phyloP scores from a whole-genome alignment of 2,113 vertebrate species.

The Engraulis encrasicolus region DNA sequence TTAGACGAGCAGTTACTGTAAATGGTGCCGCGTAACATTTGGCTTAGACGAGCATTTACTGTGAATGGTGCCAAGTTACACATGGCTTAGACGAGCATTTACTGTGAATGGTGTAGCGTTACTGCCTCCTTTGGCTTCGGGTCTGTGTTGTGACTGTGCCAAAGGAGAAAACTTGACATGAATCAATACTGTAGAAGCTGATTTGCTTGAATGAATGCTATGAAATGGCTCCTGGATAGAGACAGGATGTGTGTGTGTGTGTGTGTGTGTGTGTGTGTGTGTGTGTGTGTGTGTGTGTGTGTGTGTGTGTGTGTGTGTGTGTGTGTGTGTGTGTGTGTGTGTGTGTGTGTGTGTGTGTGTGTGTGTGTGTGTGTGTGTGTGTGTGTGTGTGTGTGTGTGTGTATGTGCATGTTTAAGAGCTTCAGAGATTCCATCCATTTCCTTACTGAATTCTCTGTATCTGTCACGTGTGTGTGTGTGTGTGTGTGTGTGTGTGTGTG shows the following conservation, averaged over 20 bases:
- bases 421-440: too few species aligned
- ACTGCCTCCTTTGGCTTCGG: background rate
- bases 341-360: background rate
- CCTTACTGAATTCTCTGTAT: too few species aligned
- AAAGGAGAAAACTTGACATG: too few species aligned
- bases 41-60: background rate
- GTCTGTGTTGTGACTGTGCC: too few species aligned
- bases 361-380: background rate
- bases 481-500: too few species aligned
- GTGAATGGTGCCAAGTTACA: background rate
- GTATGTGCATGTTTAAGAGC: background rate
- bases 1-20: background rate
- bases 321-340: background rate
- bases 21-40: background rate
- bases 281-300: background rate
- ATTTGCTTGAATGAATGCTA: too few species aligned
- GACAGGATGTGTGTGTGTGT: background rate
- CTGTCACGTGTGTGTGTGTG: too few species aligned
- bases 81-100: background rate
- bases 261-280: slow-evolving; percentile 2
- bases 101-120: background rate
- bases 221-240: too few species aligned
- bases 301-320: background rate
- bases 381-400: background rate
- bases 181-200: too few species aligned